Evolutionary conservation across 2,888 invertebrate genomes (phyloP), one percentile per base, ranked within the genome.

Genomic region (Yponomeuta plumbellus): DNA sequence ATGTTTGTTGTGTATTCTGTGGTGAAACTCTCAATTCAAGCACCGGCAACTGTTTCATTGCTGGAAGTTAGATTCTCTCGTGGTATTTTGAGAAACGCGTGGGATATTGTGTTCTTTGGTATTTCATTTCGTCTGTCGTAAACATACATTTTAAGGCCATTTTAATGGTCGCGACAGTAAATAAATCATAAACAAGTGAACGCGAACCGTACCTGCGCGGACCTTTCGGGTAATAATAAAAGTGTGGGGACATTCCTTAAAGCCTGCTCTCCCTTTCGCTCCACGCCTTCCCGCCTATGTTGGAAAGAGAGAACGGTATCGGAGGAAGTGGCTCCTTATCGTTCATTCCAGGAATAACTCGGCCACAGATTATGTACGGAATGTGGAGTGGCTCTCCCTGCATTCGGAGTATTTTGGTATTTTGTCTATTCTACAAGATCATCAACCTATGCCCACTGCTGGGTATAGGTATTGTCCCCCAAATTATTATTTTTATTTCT

Each of bases 291-390:
- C 8, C 22, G 13, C 20, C 26, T 66, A 69, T 39, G 76, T 68
- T 67, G 65, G 74, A 80, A 69, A 71, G 74, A 73, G 85, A 81
- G 73, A 71, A 65, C 66, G 20, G 10, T 67, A 76, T 68, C 77
- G 73, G 73, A 83, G 83, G 84, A 85, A 86, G 84, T 80, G 73
- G 76, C 74, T 78, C 74, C 84, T 87, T 87, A 87, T 87, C 86
- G 81, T 83, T 80, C 88, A 88, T 88, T 86, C 89, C 88, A 75
- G 80, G 84, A 88, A 88, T 88, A 88, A 86, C 88, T 88, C 86
- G 87, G 86, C 86, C 88, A 88, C 86, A 88, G 85, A 86, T 83
- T 84, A 80, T 81, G 75, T 59, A 39, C 10, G 21, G 39, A 65
- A 59, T 26, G 56, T 26, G 57, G 56, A 64, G 22, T n/a, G 56